Evolutionary conservation across 2,888 invertebrate species (phyloP).

Genomic region (Corythucha ciliata): DNA sequence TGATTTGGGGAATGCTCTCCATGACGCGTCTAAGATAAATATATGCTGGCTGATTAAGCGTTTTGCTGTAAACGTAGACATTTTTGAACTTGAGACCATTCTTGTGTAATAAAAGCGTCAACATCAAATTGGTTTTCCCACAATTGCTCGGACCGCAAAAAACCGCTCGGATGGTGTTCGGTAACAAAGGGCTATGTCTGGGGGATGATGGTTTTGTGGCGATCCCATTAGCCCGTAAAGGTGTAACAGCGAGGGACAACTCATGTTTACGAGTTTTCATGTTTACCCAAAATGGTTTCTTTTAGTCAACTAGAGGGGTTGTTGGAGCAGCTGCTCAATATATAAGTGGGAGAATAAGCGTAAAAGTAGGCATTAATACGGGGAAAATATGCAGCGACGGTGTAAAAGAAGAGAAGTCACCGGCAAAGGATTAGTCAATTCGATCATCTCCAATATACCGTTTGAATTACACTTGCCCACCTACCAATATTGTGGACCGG

Average conservation of each 20-base stretch:
- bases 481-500: conserved; percentile 20
- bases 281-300: too few species aligned
- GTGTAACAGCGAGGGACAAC: too few species aligned
- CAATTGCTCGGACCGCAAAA: conserved; percentile 40
- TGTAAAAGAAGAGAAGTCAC: conserved; percentile 25
- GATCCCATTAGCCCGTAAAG: too few species aligned
- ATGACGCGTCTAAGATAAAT: conserved; percentile 34
- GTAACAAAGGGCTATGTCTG: conserved; percentile 24
- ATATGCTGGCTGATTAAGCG: conserved; percentile 38
- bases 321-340: too few species aligned
- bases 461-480: conserved; percentile 18
- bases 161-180: conserved; percentile 32
- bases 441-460: not conserved
- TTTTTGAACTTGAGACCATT: conserved; percentile 41
- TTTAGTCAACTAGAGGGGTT: too few species aligned
- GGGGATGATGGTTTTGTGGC: too few species aligned
- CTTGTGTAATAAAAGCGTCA: conserved; percentile 37
- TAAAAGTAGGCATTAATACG: too few species aligned
- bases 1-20: conserved; percentile 31
- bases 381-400: conserved; percentile 35
- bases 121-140: conserved; percentile 40
- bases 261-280: too few species aligned
- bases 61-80: conserved; percentile 40
- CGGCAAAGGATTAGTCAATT: conserved; percentile 15
- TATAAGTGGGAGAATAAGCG: too few species aligned